These are phyloP conservation scores for Eristalinus sepulchralis DNA, from an alignment of 2,888 invertebrate species.

Conservation along the genomic window DNA sequence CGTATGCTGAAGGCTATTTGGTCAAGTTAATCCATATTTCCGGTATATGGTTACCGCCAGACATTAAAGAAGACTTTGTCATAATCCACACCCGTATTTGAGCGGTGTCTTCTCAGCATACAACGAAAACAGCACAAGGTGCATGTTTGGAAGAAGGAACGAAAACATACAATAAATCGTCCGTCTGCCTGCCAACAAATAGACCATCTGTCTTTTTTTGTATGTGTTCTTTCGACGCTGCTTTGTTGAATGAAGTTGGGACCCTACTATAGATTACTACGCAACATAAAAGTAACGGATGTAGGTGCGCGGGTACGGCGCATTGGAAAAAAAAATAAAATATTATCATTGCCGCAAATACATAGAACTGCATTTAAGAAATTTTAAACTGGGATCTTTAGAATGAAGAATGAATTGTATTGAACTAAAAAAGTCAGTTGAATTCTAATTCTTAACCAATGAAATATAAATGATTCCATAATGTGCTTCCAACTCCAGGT, in stretches of 20 bases:
- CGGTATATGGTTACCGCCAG: too few species aligned
- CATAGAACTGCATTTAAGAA: too few species aligned
- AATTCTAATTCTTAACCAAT: neutral
- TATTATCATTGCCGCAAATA: neutral
- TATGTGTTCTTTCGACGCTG: slow-evolving; percentile 47
- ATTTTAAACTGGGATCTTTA: too few species aligned
- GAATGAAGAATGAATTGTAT: too few species aligned
- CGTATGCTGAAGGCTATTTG: too few species aligned
- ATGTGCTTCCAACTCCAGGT: slow-evolving; percentile 38
- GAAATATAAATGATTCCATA: neutral
- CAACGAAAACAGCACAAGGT: slow-evolving; percentile 3
- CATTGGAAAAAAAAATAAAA: neutral
- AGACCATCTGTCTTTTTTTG: slow-evolving; percentile 61
- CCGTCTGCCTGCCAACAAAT: slow-evolving; percentile 44
- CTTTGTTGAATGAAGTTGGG: slow-evolving; percentile 54
- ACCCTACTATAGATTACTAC: slow-evolving; percentile 14
- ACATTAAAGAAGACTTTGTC: too few species aligned
- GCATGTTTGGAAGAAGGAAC: too few species aligned
- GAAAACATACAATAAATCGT: slow-evolving; percentile 41
- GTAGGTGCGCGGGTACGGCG: neutral
- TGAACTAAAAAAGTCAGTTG: too few species aligned
- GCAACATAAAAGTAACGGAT: neutral
- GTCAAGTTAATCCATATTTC: too few species aligned
- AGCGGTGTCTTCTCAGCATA: neutral
- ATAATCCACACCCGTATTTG: too few species aligned